Evolutionary conservation across 2,113 vertebrate genomes (phyloP), one percentile per base, ranked within the genome.

Genomic region (Thymallus thymallus): DNA sequence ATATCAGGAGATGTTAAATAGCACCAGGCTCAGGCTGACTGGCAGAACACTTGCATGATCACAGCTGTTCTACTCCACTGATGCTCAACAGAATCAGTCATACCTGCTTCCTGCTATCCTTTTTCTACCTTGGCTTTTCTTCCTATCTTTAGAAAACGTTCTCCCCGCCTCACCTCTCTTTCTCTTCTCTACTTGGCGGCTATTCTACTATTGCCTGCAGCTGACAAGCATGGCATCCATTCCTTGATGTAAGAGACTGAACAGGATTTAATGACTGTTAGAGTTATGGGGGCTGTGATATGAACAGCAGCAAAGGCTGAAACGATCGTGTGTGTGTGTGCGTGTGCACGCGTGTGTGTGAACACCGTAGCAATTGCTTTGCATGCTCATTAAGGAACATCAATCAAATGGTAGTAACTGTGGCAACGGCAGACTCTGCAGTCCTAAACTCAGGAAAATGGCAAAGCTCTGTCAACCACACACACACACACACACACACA

Each of bases 341-440:
- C 7, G 6, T 7, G 32, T 35, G 6, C 7, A 6, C 2, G 32
- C 7, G 32, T 35, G 6, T 32, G 32, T 35, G 35, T 10, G 35
- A 41, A 41, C 9, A 41, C 35, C 2, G 9, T 41, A 10, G 35
- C 29, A 3, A 65, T 24, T 29, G 23, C 26, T 65, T 65, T 26
- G 64, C n/a, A n/a, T 20, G 64, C 64, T 66, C 32, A n/a, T 66
- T 66, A 35, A 16, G 26, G 6, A 66, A 23, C 64, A 66, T n/a
- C 64, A 2, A 32, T 66, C 30, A 66, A 6, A 66, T 18, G 30
- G 29, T 30, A 29, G 16, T 66, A 41, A 41, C 64, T 66, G 30
- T 32, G 64, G 16, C 32, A 66, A 66, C 7, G 35, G 35, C 35
- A 41, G 60, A n/a, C 51, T 18, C 18, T 20, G 20, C n/a, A 41